Percentiles rank a stretch among this genome's conserved stretches.
Evolutionary conservation across 2,888 invertebrate species (phyloP).

Genomic region (Vesta saturnalis): DNA sequence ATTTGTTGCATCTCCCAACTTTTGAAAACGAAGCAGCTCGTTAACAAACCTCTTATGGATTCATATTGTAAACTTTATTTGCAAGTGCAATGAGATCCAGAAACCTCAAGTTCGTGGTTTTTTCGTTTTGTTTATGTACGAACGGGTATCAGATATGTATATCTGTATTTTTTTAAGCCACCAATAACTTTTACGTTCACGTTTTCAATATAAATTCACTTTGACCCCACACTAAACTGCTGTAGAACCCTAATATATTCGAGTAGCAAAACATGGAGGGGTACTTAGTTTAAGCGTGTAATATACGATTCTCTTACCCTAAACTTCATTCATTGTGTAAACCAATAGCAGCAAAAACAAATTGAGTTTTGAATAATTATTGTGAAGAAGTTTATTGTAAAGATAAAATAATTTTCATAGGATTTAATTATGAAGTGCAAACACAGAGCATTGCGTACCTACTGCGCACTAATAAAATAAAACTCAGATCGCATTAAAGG

Average conservation of each 20-base stretch:
- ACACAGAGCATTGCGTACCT: too few species aligned
- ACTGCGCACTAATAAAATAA: background rate
- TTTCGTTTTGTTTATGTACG: too few species aligned
- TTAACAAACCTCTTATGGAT: too few species aligned
- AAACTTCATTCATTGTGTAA: conserved; percentile 12
- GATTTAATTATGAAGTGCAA: too few species aligned
- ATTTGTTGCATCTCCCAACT: background rate
- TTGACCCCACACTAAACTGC: conserved; percentile 15
- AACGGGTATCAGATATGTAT: too few species aligned
- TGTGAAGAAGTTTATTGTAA: background rate
- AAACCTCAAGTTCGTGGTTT: too few species aligned
- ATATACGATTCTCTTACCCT: conserved; percentile 25
- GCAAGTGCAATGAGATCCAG: too few species aligned
- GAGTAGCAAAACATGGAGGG: conserved; percentile 22
- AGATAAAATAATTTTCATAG: background rate
- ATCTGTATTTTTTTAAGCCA: conserved; percentile 18
- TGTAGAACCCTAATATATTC: conserved; percentile 27
- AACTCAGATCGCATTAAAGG: background rate
- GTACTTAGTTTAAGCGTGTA: conserved; percentile 23
- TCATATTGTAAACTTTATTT: too few species aligned
- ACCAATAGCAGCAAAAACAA: conserved; percentile 21
- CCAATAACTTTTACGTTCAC: conserved; percentile 24
- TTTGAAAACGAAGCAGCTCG: background rate
- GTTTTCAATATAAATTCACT: conserved; percentile 28
- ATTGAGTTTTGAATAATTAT: conserved; percentile 10